Base-by-base conservation (phyloP, 1,140 invertebrate species). In the Notospermus geniculatus region DNA sequence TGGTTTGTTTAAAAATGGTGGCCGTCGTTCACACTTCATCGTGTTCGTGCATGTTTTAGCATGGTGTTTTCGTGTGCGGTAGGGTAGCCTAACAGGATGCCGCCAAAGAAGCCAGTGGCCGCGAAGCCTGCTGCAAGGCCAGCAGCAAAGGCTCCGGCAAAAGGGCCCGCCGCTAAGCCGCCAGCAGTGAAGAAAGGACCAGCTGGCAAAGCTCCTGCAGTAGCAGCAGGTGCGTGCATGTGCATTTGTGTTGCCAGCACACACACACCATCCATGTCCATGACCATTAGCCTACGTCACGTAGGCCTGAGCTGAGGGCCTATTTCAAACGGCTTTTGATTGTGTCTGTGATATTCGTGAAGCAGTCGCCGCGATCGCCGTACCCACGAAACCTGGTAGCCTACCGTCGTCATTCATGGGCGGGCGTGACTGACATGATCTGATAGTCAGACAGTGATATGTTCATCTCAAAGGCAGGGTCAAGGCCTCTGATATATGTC, bases 1-100 rank as follows among this genome's bases (percentile, higher is more conserved):
- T 43, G 17, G 56, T 57, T 36, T 57, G 56, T 57, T 57, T 57
- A 36, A 36, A 57, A 45, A 57, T 57, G 56, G 56, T 39, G 56
- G 15, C 28, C 41, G 25, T 0, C 19, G 56, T 22, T 13, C 23
- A 27, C 19, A n/a, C 11, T 11, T n/a, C n/a, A 22, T 7, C 9
- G 19, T 52, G 25, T 52, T 4, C 4, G 4, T 52, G 19, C 19
- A 7, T 52, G 4, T 52, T 22, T 52, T 45, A 27, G 41, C 30
- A 27, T 36, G 32, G 28, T 57, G 19, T 22, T 22, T 57, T 39
- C n/a, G 41, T 28, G 32, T 39, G 19, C n/a, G n/a, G n/a, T n/a
- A n/a, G n/a, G n/a, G n/a, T 36, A 39, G 39, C 30, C 17, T 39
- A 43, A 17, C 5, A 60, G 5, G 27, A 60, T 60, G 58, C 58